phyloP scores from a whole-genome alignment of 1,140 invertebrate genomes.

The Trachymyrmex cornetzi region DNA sequence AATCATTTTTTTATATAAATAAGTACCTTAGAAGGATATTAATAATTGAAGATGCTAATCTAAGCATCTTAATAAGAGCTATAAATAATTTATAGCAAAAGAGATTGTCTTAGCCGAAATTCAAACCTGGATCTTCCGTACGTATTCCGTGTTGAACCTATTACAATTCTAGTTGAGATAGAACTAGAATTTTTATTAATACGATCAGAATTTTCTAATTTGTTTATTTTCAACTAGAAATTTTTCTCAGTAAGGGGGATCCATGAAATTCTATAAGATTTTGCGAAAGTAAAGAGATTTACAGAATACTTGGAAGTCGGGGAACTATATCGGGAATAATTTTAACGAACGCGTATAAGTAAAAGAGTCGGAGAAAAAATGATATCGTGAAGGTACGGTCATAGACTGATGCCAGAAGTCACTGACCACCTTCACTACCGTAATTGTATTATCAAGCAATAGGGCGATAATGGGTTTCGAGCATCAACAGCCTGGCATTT shows the following conservation, averaged over 20 bases:
- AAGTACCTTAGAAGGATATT: no score
- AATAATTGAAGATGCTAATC: no score
- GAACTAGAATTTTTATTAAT: no score
- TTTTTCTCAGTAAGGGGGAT: neutral
- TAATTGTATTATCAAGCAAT: conserved; percentile 61
- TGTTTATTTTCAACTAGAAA: no score
- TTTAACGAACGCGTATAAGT: neutral
- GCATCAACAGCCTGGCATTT: conserved; percentile 49
- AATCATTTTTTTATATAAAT: no score
- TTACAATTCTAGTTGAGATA: no score
- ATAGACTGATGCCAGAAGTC: conserved; percentile 54
- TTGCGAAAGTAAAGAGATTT: conserved; percentile 17
- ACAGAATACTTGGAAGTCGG: neutral
- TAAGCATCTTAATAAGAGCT: no score
- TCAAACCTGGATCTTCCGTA: no score
- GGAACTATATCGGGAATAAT: neutral
- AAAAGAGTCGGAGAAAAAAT: neutral
- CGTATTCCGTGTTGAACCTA: no score
- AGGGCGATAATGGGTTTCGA: conserved; percentile 59
- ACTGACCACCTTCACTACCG: conserved; percentile 53
- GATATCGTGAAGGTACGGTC: neutral
- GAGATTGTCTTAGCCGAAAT: no score
- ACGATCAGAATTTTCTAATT: no score
- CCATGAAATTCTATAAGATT: neutral
- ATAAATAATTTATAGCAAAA: no score